Conservation (phyloP, 1,140 invertebrate genomes). For the Holotrichia oblita region DNA sequence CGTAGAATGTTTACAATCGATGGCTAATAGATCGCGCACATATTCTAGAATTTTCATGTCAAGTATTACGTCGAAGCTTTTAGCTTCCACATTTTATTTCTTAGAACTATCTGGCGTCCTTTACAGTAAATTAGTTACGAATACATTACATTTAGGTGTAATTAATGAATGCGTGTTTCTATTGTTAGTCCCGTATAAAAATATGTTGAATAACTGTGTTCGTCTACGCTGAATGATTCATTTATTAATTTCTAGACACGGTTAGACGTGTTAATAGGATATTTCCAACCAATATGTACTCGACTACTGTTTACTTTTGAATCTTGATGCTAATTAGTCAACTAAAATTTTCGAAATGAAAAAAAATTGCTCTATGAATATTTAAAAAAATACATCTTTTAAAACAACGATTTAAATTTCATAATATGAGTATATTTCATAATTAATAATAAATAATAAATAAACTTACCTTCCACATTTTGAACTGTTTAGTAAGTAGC, state of each 20-base stretch:
- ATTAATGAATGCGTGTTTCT: neutral
- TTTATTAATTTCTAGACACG: neutral
- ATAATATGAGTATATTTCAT: no score
- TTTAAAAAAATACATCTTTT: no score
- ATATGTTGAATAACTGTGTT: neutral
- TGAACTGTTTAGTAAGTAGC: neutral
- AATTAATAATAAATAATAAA: neutral
- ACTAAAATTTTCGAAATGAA: no score
- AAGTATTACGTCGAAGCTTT: no score
- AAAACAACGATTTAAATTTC: no score
- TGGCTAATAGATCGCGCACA: neutral
- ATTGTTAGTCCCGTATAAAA: neutral
- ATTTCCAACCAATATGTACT: no score
- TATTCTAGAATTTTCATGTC: neutral
- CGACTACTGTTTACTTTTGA: no score
- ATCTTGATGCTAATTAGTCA: no score
- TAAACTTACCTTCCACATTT: slow-evolving; percentile 20
- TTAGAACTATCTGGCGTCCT: neutral
- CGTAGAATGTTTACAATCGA: neutral
- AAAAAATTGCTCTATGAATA: no score
- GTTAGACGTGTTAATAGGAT: neutral
- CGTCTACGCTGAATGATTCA: neutral
- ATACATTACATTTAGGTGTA: neutral
- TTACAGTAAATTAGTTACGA: neutral
- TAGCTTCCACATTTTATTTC: neutral